Percentiles rank a stretch among this genome's conserved stretches.
Evolutionary conservation across 1,140 invertebrate genomes (phyloP).

Genomic region (Trachymyrmex cornetzi): DNA sequence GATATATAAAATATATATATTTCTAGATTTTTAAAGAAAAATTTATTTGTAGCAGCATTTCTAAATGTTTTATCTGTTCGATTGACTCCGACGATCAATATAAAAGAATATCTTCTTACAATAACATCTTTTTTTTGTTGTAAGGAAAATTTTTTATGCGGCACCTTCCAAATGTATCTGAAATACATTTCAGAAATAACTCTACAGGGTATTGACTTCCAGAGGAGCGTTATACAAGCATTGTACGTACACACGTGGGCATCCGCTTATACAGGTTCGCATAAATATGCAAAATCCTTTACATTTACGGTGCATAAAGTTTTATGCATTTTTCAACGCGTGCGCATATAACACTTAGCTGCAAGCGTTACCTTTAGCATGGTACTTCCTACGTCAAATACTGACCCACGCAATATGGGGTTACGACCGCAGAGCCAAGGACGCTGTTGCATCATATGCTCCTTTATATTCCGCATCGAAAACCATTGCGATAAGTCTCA

Average conservation of each 20-base stretch:
- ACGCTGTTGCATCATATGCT: not conserved
- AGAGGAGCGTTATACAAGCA: not conserved
- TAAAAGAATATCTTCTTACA: not conserved
- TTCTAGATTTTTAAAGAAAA: not conserved
- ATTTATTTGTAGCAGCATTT: not conserved
- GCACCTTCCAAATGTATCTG: not conserved
- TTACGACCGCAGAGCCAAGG: not conserved
- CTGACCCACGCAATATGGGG: not conserved
- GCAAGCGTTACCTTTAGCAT: not conserved
- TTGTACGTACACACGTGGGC: not conserved
- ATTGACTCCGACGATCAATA: not conserved
- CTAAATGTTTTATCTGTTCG: not conserved
- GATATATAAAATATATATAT: not conserved
- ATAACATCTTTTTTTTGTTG: not conserved
- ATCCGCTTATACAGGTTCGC: not conserved
- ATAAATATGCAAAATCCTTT: slow-evolving; percentile 44
- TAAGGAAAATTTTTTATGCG: not conserved
- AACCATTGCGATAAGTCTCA: not conserved
- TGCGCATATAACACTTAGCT: not conserved
- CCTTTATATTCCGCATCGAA: not conserved
- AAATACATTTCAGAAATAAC: slow-evolving; percentile 26
- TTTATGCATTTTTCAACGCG: slow-evolving; percentile 48
- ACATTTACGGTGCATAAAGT: slow-evolving; percentile 35
- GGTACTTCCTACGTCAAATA: slow-evolving; percentile 1
- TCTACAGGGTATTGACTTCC: slow-evolving; percentile 24